phyloP scores from a whole-genome alignment of 1,140 invertebrate species.

The Pseudoatta argentina region DNA sequence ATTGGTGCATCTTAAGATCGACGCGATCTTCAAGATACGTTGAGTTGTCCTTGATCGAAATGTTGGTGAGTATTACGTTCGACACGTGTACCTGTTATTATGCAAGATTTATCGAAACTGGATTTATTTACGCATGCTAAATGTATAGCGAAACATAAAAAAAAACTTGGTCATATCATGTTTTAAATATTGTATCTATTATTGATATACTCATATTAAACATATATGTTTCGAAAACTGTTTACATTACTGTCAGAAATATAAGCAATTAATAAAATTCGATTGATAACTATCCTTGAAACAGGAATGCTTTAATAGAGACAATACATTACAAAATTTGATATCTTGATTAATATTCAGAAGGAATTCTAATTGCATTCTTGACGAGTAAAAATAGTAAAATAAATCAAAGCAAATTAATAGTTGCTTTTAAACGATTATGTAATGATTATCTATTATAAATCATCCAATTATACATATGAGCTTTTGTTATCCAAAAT shows the following conservation, averaged over 20 bases:
- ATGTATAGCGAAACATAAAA: neutral
- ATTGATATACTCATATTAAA: neutral
- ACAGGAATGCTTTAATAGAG: neutral
- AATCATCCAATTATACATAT: neutral
- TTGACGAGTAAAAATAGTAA: neutral
- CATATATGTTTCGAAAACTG: neutral
- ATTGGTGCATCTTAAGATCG: conserved; percentile 53
- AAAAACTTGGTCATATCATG: neutral
- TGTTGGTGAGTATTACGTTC: conserved; percentile 71
- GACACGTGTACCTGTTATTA: conserved; percentile 7
- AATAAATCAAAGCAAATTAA: conserved; percentile 16
- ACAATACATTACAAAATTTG: neutral
- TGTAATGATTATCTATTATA: neutral
- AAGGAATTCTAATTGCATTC: neutral
- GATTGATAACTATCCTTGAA: neutral
- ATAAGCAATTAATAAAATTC: neutral
- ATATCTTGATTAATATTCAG: conserved; percentile 6
- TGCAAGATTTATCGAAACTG: conserved; percentile 17
- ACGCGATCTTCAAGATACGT: conserved; percentile 50
- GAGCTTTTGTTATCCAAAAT: conserved; percentile 17
- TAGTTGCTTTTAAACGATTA: neutral
- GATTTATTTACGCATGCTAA: conserved; percentile 5
- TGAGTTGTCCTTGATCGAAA: conserved; percentile 58
- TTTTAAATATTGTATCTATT: neutral
- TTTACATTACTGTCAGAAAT: neutral